A percentile compares a stretch with the other conserved stretches of the same genome.
Evolutionary conservation across 2,888 invertebrate genomes (phyloP).

Genomic region (Dromius quadrimaculatus): DNA sequence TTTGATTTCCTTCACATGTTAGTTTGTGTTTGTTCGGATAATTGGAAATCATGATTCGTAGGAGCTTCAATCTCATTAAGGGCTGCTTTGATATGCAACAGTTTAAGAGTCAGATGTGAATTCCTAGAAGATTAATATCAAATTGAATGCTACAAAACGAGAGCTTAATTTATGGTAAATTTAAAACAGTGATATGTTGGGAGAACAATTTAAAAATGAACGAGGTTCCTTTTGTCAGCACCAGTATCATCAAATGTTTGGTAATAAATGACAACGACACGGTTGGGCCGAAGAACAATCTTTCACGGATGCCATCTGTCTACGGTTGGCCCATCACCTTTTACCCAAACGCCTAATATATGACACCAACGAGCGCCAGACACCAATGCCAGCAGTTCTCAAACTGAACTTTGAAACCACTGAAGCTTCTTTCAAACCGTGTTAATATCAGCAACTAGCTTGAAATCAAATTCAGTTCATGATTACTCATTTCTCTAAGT

Average conservation of each 20-base stretch:
- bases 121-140: too few species aligned
- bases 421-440: too few species aligned
- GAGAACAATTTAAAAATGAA: neutral
- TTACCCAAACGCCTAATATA: constrained; percentile 42
- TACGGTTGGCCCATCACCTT: constrained; percentile 32
- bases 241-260: constrained; percentile 18
- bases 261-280: constrained; percentile 42
- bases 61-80: too few species aligned
- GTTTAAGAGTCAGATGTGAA: too few species aligned
- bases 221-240: constrained; percentile 3
- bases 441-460: too few species aligned
- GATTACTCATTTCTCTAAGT: too few species aligned
- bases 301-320: constrained; percentile 48
- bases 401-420: too few species aligned
- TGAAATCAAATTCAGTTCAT: too few species aligned
- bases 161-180: neutral
- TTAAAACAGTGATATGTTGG: neutral
- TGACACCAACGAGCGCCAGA: constrained; percentile 29
- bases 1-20: neutral
- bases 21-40: neutral
- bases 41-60: neutral
- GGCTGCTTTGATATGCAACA: too few species aligned
- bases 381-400: neutral
- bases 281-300: constrained; percentile 23
- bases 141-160: neutral